Evolutionary conservation across 2,113 vertebrate genomes (phyloP).

Genomic region (Tapirus terrestris): DNA sequence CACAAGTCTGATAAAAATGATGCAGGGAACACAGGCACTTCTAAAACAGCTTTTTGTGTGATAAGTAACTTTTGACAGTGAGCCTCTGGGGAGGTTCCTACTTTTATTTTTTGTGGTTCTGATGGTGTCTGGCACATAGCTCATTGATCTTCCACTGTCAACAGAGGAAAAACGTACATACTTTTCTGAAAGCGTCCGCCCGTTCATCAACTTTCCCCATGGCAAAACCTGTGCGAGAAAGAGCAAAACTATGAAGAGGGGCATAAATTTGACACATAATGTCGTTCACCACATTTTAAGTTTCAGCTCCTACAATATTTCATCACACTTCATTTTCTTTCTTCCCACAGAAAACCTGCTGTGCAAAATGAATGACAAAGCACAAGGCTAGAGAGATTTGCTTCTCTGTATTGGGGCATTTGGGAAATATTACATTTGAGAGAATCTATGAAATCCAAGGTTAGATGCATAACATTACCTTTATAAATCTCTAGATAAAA

Average conservation of each 20-base stretch:
- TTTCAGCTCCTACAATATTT: no score
- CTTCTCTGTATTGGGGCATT: neutral
- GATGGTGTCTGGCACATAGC: neutral
- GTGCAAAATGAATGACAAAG: neutral
- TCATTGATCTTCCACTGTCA: neutral
- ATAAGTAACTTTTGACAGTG: neutral
- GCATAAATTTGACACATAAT: no score
- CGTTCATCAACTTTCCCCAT: slow-evolving; percentile 94
- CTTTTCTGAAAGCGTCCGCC: slow-evolving; percentile 93
- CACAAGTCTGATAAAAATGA: neutral
- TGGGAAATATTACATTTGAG: neutral
- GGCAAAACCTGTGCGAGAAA: no score
- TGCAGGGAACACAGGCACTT: neutral
- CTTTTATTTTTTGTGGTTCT: neutral
- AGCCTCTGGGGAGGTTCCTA: neutral
- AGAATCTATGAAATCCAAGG: neutral
- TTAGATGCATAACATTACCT: neutral
- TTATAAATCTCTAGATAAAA: slow-evolving; percentile 17
- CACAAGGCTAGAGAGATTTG: neutral
- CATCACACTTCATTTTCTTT: neutral
- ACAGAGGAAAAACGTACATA: slow-evolving; percentile 78
- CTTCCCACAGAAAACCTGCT: neutral
- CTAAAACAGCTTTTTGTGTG: neutral
- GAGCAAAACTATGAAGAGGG: no score
- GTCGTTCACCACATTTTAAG: no score